phyloP scores from a whole-genome alignment of 2,797 vertebrate species.

The Morus bassanus region DNA sequence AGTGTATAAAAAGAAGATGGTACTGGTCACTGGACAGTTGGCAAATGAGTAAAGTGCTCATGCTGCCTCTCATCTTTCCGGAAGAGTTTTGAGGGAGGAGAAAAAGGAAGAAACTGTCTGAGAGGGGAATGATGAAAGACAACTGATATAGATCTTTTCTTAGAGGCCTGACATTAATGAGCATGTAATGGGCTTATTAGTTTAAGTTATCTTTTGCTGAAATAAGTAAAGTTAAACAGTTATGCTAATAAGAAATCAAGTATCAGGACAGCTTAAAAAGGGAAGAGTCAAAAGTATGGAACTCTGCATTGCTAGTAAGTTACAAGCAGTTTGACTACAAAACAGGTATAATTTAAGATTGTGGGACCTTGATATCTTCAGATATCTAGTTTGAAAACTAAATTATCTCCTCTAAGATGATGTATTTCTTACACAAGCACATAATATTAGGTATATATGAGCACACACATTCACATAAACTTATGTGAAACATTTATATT shows the following conservation, averaged over 20 bases:
- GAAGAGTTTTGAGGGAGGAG: neutral
- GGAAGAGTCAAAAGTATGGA: neutral
- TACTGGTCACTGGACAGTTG: neutral
- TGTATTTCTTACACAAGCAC: neutral
- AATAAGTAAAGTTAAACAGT: neutral
- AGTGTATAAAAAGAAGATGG: neutral
- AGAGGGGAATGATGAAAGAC: neutral
- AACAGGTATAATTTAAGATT: neutral
- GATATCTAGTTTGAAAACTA: neutral
- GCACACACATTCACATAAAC: neutral
- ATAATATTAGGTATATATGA: neutral
- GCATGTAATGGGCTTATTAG: neutral
- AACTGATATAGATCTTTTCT: neutral
- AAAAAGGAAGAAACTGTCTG: neutral
- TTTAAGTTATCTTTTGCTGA: conserved; percentile 11
- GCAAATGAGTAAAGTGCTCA: neutral
- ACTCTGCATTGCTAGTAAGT: neutral
- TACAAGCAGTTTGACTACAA: neutral
- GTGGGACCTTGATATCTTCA: neutral
- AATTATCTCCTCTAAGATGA: neutral
- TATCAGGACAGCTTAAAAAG: neutral
- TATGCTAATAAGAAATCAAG: neutral
- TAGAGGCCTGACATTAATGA: neutral
- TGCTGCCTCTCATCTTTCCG: neutral
- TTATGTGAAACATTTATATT: neutral